Percentiles rank a stretch among this genome's conserved stretches.
phyloP scores from a whole-genome alignment of 2,888 invertebrate genomes.

The Cheilosia variabilis region DNA sequence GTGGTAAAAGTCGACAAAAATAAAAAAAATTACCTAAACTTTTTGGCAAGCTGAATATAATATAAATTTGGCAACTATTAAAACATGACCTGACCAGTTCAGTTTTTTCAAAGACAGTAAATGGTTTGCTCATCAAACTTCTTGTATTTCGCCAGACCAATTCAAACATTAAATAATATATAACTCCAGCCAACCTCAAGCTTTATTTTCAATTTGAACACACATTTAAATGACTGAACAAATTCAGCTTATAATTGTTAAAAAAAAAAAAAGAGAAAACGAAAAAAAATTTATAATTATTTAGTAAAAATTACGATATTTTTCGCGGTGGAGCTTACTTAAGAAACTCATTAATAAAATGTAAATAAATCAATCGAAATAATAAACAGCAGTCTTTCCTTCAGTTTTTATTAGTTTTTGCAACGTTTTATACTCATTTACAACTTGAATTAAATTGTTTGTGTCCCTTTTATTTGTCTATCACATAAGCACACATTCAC shows the following conservation, averaged over 20 bases:
- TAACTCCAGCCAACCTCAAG: no score
- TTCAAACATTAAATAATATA: no score
- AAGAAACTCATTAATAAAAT: slow-evolving; percentile 25
- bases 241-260: slow-evolving; percentile 25
- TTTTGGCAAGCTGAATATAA: no score
- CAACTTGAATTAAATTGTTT: slow-evolving; percentile 46
- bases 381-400: slow-evolving; percentile 15
- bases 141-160: no score
- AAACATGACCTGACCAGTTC: no score
- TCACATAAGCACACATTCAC: slow-evolving; percentile 51
- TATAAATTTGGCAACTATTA: no score
- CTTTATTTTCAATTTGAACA: background rate
- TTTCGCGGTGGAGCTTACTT: slow-evolving; percentile 57
- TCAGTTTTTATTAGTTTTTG: slow-evolving; percentile 29
- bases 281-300: background rate
- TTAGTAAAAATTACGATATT: slow-evolving; percentile 5
- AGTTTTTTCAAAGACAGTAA: no score
- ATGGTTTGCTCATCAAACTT: no score
- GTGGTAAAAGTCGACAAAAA: no score
- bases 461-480: slow-evolving; percentile 47
- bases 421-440: slow-evolving; percentile 59
- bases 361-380: slow-evolving; percentile 40
- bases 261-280: background rate
- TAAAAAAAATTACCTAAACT: no score
- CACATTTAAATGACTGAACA: slow-evolving; percentile 22